A percentile compares a stretch with the other conserved stretches of the same genome.
Evolutionary conservation across 2,888 invertebrate species (phyloP).

Genomic region (Ormyrus pomaceus): DNA sequence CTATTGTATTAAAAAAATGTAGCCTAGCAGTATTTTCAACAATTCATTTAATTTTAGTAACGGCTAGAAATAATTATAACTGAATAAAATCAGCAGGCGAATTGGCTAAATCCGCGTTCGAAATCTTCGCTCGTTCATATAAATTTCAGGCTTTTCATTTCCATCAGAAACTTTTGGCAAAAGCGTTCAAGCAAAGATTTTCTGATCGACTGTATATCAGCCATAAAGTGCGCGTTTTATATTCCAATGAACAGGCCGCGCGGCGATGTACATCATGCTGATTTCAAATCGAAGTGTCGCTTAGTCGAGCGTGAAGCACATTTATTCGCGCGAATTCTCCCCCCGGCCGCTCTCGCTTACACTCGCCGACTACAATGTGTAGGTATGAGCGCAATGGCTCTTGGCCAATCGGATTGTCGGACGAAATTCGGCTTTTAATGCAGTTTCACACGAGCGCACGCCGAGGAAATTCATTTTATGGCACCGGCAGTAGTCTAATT

Average conservation of each 20-base stretch:
- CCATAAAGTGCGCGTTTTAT: slow-evolving; percentile 61
- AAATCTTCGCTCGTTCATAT: neutral
- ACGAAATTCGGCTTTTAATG: slow-evolving; percentile 61
- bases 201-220: slow-evolving; percentile 62
- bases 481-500: slow-evolving; percentile 46
- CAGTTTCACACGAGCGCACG: slow-evolving; percentile 53
- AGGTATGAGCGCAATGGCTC: slow-evolving; percentile 51
- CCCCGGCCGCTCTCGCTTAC: neutral
- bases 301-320: slow-evolving; percentile 74
- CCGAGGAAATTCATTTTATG: slow-evolving; percentile 55
- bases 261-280: slow-evolving; percentile 69
- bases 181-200: slow-evolving; percentile 55
- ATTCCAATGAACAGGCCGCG: slow-evolving; percentile 64
- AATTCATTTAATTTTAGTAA: too few species aligned
- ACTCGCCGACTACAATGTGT: neutral
- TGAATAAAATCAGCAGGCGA: too few species aligned
- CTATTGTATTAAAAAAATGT: too few species aligned
- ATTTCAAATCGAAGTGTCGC: slow-evolving; percentile 73
- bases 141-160: neutral
- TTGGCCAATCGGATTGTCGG: slow-evolving; percentile 62
- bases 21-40: too few species aligned
- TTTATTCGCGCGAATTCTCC: slow-evolving; percentile 68
- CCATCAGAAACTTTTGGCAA: too few species aligned
- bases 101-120: too few species aligned
- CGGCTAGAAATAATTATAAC: too few species aligned